phyloP scores from a whole-genome alignment of 2,797 vertebrate genomes.

The Synaphobranchus kaupii region DNA sequence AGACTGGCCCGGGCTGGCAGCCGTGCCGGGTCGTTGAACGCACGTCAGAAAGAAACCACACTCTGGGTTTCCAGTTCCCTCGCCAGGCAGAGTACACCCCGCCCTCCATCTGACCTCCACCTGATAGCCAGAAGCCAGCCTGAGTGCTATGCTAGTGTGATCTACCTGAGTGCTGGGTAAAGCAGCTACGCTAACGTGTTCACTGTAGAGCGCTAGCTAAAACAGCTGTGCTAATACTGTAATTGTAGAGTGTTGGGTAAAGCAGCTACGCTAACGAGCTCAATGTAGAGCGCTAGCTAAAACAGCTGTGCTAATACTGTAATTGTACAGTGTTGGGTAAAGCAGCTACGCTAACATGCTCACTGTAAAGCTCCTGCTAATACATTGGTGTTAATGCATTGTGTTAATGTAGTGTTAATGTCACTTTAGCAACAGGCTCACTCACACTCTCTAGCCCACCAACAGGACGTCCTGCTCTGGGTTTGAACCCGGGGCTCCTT shows the following conservation, averaged over 20 bases:
- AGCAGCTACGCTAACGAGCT: too few relatives aligned
- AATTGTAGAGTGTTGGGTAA: not conserved
- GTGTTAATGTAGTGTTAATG: too few relatives aligned
- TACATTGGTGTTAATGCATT: too few relatives aligned
- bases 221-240: not conserved
- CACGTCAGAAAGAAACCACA: not conserved
- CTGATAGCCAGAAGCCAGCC: not conserved
- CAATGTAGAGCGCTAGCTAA: not conserved
- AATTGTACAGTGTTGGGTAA: too few relatives aligned
- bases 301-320: too few relatives aligned
- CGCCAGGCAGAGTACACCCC: not conserved
- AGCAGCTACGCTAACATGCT: too few relatives aligned
- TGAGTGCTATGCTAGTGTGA: not conserved
- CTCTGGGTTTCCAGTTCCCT: conserved; percentile 5
- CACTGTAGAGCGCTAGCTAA: not conserved
- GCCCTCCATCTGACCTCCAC: not conserved
- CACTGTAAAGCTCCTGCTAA: too few relatives aligned
- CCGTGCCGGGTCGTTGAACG: not conserved
- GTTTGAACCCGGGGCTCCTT: too few relatives aligned
- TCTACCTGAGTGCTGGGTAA: not conserved
- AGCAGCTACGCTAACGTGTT: too few relatives aligned
- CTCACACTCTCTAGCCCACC: too few relatives aligned
- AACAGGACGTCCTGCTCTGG: too few relatives aligned
- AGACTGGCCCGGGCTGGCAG: conserved; percentile 7
- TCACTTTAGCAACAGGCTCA: too few relatives aligned